Base-by-base conservation (phyloP, 2,888 invertebrate genomes). In the Chymomyza caudatula region DNA sequence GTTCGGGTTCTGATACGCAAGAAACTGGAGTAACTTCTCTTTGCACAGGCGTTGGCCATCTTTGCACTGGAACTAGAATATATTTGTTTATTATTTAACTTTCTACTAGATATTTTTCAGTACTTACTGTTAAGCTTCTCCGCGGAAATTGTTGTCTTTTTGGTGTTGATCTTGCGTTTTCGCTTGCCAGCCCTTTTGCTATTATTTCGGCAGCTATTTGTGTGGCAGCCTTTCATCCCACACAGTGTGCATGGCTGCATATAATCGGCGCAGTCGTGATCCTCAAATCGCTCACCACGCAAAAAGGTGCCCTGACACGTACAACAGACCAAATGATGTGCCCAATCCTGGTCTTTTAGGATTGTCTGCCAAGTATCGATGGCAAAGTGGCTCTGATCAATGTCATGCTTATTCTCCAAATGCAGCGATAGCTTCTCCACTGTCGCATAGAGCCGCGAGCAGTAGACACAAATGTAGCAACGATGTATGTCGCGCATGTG, bases 401-500 rank as follows among this genome's bases (percentile, higher is more conserved):
- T 93, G 90, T 94, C 94, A 88, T 97, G 96, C 89, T 95, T 95
- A 71, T 94, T 93, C 69, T 93, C 92, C 72, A 96, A 91, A 91
- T 97, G 96, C 77, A 94, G 91, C 51, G 95, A 94, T 47, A 97
- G 90, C 85, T 95, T 94, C 80, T 96, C 95, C 6, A 95, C 94
- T 80, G 94, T 94, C 37, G 94, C 94, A 91, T 96, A 96, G 93
- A 96, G 94, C 57, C 95, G 95, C 71, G 96, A 92, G 88, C 96
- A 96, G 90, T 95, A 95, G 59, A 96, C 91, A 88, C 96, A 97
- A 78, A 96, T 94, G 87, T 94, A 95, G 60, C 95, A 93, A 78
- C 94, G 94, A 89, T 97, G 96, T 65, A 94, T 93, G 86, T 96
- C 95, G 60, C 95, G 92, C 94, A 96, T 96, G 82, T 96, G 96